Conservation (phyloP, 2,113 vertebrate species). For the Burhinus oedicnemus region DNA sequence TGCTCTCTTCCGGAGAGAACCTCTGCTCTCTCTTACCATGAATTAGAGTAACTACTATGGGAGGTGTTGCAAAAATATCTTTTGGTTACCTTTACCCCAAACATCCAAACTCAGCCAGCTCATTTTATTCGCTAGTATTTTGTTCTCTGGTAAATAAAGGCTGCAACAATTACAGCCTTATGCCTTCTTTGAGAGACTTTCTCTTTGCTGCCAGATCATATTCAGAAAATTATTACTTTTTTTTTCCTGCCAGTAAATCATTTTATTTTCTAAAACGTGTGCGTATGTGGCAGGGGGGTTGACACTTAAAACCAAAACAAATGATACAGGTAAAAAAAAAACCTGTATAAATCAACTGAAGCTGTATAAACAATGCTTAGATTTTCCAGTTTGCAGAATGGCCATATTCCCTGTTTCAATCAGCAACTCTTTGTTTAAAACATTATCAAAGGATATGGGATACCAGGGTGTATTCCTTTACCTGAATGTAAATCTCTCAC, state of each 20-base stretch:
- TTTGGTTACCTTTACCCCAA: neutral
- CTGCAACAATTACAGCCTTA: neutral
- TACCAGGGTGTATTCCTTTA: neutral
- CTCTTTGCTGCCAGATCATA: neutral
- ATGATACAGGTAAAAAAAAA: neutral
- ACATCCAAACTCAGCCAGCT: neutral
- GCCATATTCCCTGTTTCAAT: neutral
- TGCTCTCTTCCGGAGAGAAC: neutral
- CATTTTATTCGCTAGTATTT: neutral
- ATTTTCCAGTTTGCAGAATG: neutral
- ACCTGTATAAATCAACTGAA: neutral
- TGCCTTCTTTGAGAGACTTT: neutral
- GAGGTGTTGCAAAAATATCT: neutral
- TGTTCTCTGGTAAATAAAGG: neutral
- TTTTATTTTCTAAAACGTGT: neutral
- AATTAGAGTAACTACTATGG: neutral
- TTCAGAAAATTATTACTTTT: neutral
- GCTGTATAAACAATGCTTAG: neutral
- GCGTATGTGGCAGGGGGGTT: neutral
- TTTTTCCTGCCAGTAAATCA: fast-evolving
- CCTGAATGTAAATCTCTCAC: neutral
- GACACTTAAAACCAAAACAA: neutral
- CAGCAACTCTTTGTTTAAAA: neutral
- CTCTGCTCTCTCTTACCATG: neutral
- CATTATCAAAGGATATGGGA: neutral